phyloP scores from a whole-genome alignment of 2,113 vertebrate species.

The Clupea harengus region DNA sequence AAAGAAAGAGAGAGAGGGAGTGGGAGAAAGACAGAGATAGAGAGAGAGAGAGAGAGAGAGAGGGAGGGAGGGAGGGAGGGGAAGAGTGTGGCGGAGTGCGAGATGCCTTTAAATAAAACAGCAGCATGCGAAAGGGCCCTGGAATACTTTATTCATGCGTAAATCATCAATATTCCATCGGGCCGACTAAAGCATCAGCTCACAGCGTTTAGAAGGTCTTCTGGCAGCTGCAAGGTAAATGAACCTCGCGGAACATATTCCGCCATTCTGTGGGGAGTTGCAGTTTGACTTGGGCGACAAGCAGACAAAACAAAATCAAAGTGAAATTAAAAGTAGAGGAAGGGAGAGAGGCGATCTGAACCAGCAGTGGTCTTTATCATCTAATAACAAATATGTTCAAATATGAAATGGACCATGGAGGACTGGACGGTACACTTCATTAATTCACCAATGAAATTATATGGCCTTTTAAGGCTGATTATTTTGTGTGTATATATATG shows the following conservation, averaged over 20 bases:
- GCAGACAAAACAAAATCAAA: background rate
- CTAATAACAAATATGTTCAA: background rate
- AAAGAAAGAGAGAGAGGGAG: background rate
- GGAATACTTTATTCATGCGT: conserved; percentile 24
- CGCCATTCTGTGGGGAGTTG: background rate
- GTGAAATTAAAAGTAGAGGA: background rate
- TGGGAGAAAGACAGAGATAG: background rate
- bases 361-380: background rate
- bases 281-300: conserved; percentile 4
- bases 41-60: background rate
- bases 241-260: background rate
- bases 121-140: background rate
- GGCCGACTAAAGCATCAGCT: background rate
- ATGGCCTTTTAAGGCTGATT: background rate
- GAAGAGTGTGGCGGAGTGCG: background rate
- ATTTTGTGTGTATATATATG: background rate
- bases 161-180: conserved; percentile 19
- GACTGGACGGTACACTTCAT: background rate
- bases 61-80: background rate
- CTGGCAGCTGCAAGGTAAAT: conserved; percentile 14
- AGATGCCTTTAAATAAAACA: conserved; percentile 15
- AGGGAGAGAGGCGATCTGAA: background rate
- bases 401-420: background rate
- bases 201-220: background rate
- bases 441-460: background rate